phyloP scores from a whole-genome alignment of 1,140 invertebrate species.

The Drosophila pandora region DNA sequence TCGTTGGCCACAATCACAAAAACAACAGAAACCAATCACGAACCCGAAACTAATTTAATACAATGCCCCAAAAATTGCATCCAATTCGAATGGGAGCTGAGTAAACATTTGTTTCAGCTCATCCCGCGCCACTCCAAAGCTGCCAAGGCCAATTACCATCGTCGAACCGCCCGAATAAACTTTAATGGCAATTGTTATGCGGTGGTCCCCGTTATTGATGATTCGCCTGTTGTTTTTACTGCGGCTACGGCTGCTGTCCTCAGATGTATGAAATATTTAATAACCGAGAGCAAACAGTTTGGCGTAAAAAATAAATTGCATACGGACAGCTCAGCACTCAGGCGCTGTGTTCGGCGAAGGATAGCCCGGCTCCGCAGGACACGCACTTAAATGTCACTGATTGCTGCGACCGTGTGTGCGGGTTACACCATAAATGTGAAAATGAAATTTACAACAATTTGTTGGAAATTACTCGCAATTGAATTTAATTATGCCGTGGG shows the following conservation, averaged over 20 bases:
- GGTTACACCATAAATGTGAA: slow-evolving; percentile 44
- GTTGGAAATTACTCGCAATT: slow-evolving; percentile 70
- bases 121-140: slow-evolving; percentile 4
- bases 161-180: slow-evolving; percentile 60
- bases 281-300: slow-evolving; percentile 59
- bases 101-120: slow-evolving; percentile 38
- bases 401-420: slow-evolving; percentile 23
- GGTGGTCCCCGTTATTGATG: slow-evolving; percentile 38
- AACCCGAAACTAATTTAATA: slow-evolving; percentile 50
- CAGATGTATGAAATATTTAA: slow-evolving; percentile 68
- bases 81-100: slow-evolving; percentile 15
- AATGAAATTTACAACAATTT: slow-evolving; percentile 79
- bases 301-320: slow-evolving; percentile 57
- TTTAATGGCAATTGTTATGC: slow-evolving; percentile 65
- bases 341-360: neutral
- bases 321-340: slow-evolving; percentile 26
- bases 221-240: slow-evolving; percentile 18
- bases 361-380: slow-evolving; percentile 16
- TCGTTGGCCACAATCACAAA: slow-evolving; percentile 20
- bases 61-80: slow-evolving; percentile 29
- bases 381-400: slow-evolving; percentile 55
- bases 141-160: slow-evolving; percentile 61
- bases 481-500: slow-evolving; percentile 66
- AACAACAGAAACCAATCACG: slow-evolving; percentile 26
- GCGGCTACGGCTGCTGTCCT: slow-evolving; percentile 37